Base-by-base conservation (phyloP, 2,888 invertebrate species). In the Sesamia inferens region DNA sequence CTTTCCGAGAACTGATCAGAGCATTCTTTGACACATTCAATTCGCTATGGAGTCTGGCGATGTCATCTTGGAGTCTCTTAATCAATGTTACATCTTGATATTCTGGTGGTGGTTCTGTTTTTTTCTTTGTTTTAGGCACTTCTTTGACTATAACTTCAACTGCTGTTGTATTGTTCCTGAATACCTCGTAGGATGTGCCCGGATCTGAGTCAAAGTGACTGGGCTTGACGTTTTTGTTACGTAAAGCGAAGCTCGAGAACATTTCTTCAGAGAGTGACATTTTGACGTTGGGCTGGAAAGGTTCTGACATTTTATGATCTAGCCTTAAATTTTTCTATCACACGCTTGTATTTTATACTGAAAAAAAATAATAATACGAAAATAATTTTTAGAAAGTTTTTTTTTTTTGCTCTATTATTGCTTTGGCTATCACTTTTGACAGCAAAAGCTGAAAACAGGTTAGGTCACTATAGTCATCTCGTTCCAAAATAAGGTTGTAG, bases 101-200 rank as follows among this genome's bases (percentile, higher is more conserved):
- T 48, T 84, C 72, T 24, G 84, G 31, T 47, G 68, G 14, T 19
- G 67, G 63, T 14, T 57, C 24, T 48, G 82, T 31, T 71, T 87
- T 88, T 47, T 87, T 90, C 64, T 83, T 88, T 77, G 86, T 88
- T 68, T 88, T 88, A 6, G 89, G 83, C 8, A 94, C 86, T 81
- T 93, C 93, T 88, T 94, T 95, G 2, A 94, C 93, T 51, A 94
- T 90, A 6, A 95, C 92, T 87, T 95, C 95, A 3, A 95, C 92
- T 2, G 94, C 93, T 42, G 94, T 94, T 14, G 93, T 93, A 44
- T 93, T 92, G 74, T 95, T 95, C 79, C 93, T 90, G 74, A 93
- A 94, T 6, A 94, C 92, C 84, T 94, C 93, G 63, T 90, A 92
- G 0, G 93, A 87, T 10, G 88, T 88, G 16, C 88, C 88, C 7